phyloP scores from a whole-genome alignment of 2,888 invertebrate genomes.

The Erebia ligea region DNA sequence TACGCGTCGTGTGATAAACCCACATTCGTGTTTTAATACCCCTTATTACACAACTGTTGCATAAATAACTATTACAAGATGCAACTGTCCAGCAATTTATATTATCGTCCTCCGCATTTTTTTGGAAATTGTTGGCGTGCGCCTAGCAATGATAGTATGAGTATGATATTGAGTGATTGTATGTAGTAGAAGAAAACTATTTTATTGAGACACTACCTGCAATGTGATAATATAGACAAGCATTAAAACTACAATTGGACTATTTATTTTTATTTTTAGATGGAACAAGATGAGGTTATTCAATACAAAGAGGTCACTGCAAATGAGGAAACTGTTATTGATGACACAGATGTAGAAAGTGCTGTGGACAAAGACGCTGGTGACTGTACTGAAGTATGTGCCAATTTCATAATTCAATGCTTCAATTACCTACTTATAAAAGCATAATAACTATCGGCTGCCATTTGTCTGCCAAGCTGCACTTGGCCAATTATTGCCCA shows the following conservation, averaged over 20 bases:
- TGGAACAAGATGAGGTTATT: conserved; percentile 48
- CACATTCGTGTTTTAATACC: no score
- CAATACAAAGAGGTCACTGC: conserved; percentile 44
- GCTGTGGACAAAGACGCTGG: conserved; percentile 48
- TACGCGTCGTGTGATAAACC: no score
- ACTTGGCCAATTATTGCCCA: no score
- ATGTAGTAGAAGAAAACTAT: no score
- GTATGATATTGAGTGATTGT: no score
- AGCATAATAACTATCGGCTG: no score
- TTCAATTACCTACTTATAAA: not conserved
- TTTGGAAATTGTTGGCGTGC: no score
- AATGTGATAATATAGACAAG: not conserved
- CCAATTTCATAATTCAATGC: not conserved
- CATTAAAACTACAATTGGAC: not conserved
- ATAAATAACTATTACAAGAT: no score
- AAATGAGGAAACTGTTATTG: conserved; percentile 40
- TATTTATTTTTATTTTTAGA: conserved; percentile 44
- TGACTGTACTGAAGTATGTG: conserved; percentile 62
- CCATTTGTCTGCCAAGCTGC: not conserved
- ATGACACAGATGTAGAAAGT: conserved; percentile 42
- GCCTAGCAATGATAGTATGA: no score
- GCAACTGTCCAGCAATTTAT: no score
- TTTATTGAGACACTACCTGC: not conserved
- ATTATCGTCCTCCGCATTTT: no score
- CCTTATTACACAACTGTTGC: no score